Evolutionary conservation across 2,113 vertebrate species (phyloP).

Genomic region (Octodon degus): DNA sequence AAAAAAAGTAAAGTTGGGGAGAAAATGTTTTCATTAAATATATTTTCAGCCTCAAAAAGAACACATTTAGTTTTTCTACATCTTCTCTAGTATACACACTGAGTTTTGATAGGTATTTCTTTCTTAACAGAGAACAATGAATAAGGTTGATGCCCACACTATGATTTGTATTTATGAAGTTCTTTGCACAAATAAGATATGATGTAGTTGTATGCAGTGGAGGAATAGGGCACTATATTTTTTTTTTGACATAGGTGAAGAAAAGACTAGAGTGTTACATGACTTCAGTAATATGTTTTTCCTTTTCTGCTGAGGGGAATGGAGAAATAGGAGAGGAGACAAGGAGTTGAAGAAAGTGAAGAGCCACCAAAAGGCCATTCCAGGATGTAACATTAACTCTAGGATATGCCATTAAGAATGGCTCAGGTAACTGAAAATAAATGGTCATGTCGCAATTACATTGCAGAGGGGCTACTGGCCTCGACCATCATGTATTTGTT

Average conservation of each 20-base stretch:
- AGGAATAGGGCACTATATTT: neutral
- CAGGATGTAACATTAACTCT: neutral
- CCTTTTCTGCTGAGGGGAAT: neutral
- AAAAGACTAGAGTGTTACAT: neutral
- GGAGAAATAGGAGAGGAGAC: neutral
- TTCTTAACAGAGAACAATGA: neutral
- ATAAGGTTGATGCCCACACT: neutral
- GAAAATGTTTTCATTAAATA: too few species aligned
- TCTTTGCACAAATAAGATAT: slow-evolving; percentile 14
- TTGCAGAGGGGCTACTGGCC: neutral
- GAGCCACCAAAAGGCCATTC: neutral
- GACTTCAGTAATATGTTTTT: slow-evolving; percentile 8
- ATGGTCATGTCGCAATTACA: neutral
- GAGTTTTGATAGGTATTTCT: neutral
- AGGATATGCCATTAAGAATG: neutral
- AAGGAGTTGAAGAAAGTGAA: neutral
- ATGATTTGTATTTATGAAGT: neutral
- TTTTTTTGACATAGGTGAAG: neutral
- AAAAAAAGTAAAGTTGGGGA: too few species aligned
- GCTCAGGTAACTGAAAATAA: slow-evolving; percentile 12
- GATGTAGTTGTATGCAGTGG: neutral
- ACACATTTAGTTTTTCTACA: neutral
- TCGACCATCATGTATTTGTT: slow-evolving; percentile 58
- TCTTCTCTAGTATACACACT: neutral
- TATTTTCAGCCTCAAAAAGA: too few species aligned